phyloP scores from a whole-genome alignment of 2,113 vertebrate species.

The Lagopus muta region DNA sequence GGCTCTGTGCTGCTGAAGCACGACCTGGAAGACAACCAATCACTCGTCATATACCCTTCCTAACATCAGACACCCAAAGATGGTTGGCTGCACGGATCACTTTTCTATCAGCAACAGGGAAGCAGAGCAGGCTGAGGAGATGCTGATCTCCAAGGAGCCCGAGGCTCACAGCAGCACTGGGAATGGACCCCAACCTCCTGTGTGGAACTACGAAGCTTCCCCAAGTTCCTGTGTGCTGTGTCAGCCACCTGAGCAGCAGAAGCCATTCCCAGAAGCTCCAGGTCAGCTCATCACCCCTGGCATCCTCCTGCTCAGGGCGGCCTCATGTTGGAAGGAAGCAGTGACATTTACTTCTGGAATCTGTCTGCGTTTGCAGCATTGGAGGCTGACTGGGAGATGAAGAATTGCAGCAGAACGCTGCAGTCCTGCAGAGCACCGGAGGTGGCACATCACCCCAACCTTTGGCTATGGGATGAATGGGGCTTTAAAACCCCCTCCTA shows the following conservation, averaged over 20 bases:
- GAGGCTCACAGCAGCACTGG: neutral
- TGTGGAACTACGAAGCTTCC: neutral
- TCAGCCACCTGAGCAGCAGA: neutral
- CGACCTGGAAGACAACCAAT: neutral
- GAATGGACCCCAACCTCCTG: neutral
- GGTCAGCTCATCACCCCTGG: conserved; percentile 8
- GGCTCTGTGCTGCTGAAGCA: neutral
- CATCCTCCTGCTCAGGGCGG: neutral
- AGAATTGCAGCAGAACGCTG: neutral
- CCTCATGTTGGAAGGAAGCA: neutral
- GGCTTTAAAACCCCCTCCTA: neutral
- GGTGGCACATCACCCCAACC: neutral
- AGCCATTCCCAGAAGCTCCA: neutral
- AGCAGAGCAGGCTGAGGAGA: neutral
- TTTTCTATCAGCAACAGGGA: neutral
- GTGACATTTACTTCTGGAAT: neutral
- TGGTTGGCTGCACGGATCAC: neutral
- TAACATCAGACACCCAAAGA: neutral
- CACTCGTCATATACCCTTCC: rapidly evolving
- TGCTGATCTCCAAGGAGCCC: neutral
- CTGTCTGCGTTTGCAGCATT: neutral
- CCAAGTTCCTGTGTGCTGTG: neutral
- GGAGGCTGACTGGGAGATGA: neutral
- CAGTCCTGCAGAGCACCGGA: neutral
- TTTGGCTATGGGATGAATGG: neutral